These are phyloP conservation scores for Danio albolineatus DNA, from an alignment of 2,797 vertebrate species.

Conservation along the genomic window DNA sequence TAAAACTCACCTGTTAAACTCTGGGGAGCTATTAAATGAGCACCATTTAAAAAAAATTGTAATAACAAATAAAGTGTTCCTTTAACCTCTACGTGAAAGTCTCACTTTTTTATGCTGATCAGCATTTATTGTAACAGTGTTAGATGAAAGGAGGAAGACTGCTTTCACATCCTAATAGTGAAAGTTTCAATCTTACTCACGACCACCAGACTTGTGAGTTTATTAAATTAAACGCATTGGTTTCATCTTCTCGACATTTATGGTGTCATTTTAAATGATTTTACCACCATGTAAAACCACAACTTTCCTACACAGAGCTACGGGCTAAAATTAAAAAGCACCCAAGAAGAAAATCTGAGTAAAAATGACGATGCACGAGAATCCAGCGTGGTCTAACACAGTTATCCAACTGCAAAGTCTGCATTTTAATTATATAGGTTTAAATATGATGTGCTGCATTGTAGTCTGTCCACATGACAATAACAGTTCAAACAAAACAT, in stretches of 20 bases:
- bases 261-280: not conserved
- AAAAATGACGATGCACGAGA: too few relatives aligned
- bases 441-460: too few relatives aligned
- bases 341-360: not conserved
- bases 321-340: too few relatives aligned
- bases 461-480: too few relatives aligned
- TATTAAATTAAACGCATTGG: not conserved
- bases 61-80: too few relatives aligned
- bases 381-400: too few relatives aligned
- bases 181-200: not conserved
- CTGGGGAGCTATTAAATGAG: too few relatives aligned
- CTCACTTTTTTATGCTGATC: not conserved
- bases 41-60: too few relatives aligned
- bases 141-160: constrained; percentile 46
- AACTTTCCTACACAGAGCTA: not conserved
- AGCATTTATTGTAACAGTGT: not conserved
- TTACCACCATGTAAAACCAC: not conserved
- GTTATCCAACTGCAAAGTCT: too few relatives aligned
- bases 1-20: too few relatives aligned
- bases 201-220: not conserved
- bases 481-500: too few relatives aligned
- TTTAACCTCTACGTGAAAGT: constrained; percentile 14
- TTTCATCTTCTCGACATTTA: not conserved
- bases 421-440: too few relatives aligned
- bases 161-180: constrained; percentile 52